phyloP scores from a whole-genome alignment of 2,113 vertebrate genomes.

The Phylloscopus whistleri region DNA sequence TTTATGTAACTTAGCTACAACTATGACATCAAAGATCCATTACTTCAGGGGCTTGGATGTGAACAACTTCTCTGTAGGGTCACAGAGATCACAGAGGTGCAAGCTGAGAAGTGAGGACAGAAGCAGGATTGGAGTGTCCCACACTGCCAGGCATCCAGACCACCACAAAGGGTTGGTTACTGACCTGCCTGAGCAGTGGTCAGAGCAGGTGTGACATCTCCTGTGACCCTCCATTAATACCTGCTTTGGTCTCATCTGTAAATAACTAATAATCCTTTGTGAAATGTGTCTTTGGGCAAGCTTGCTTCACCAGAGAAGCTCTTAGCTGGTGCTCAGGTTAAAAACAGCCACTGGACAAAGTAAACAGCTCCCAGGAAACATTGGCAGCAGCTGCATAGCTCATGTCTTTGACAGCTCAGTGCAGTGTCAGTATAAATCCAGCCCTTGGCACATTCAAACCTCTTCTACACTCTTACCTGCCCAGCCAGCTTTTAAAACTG shows the following conservation, averaged over 20 bases:
- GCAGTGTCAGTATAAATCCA: conserved; percentile 5
- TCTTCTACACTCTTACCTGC: background rate
- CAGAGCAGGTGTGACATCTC: background rate
- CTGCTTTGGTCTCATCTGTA: background rate
- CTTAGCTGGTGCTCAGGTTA: background rate
- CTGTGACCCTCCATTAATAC: background rate
- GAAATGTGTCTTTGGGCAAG: background rate
- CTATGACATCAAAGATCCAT: background rate
- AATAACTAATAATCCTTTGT: background rate
- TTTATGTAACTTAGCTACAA: background rate
- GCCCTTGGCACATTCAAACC: background rate
- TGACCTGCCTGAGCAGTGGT: background rate
- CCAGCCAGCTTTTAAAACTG: background rate
- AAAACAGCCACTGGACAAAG: background rate
- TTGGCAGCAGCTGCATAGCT: conserved; percentile 15
- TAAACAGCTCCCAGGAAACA: background rate
- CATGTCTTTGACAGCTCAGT: background rate
- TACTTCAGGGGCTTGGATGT: background rate
- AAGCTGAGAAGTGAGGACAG: background rate
- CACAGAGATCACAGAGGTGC: background rate
- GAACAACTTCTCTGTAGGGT: background rate
- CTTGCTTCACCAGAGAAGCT: background rate
- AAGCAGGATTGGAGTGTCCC: background rate
- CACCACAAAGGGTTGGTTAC: background rate
- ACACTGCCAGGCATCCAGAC: background rate